phyloP scores from a whole-genome alignment of 2,888 invertebrate genomes.

The Kuschelorhynchus macadamiae region DNA sequence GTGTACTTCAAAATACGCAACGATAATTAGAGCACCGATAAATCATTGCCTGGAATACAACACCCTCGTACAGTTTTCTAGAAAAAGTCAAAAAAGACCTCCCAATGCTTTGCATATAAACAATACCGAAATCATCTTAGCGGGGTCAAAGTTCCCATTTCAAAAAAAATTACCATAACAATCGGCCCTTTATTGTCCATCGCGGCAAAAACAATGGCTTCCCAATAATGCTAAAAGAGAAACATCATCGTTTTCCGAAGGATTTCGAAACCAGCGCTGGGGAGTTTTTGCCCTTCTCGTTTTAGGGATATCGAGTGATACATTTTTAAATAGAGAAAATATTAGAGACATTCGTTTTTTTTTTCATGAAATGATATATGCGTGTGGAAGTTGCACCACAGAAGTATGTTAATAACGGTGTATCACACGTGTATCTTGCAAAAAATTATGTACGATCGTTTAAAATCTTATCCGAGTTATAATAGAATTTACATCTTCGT shows the following conservation, averaged over 20 bases:
- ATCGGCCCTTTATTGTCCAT: constrained; percentile 41
- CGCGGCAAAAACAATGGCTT: constrained; percentile 42
- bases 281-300: constrained; percentile 16
- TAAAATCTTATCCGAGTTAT: too few species aligned
- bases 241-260: constrained; percentile 38
- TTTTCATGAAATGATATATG: too few species aligned
- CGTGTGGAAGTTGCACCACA: too few species aligned
- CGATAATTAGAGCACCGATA: too few species aligned
- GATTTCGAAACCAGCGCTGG: constrained; percentile 17
- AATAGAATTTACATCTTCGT: too few species aligned
- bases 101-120: constrained; percentile 34
- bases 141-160: constrained; percentile 40
- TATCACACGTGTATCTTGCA: too few species aligned
- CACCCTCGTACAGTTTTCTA: neutral
- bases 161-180: constrained; percentile 43
- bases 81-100: constrained; percentile 10
- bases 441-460: too few species aligned
- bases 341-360: too few species aligned
- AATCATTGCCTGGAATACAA: too few species aligned
- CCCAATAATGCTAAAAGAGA: constrained; percentile 37
- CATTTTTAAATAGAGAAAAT: too few species aligned
- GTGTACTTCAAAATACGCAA: too few species aligned
- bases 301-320: neutral
- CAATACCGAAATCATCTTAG: constrained; percentile 35
- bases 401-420: too few species aligned